Evolutionary conservation across 2,113 vertebrate genomes (phyloP).

Genomic region (Phocoena phocoena): DNA sequence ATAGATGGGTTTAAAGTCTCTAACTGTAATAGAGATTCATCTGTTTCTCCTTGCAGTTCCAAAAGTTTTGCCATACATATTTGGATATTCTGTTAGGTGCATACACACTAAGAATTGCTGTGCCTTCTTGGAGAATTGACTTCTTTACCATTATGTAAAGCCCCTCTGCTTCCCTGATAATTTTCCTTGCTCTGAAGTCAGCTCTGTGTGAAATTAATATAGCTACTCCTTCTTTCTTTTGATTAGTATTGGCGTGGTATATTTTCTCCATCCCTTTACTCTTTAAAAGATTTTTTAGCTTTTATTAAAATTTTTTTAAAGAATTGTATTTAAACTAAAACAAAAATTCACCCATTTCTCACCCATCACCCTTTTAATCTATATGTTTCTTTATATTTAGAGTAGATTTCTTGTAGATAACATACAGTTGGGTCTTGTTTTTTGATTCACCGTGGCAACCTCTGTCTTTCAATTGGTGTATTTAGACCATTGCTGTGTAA

Average conservation of each 20-base stretch:
- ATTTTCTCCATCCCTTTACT: not conserved
- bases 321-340: not conserved
- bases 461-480: not conserved
- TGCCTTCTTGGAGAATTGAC: not conserved
- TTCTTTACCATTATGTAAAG: not conserved
- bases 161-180: not conserved
- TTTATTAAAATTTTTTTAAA: not conserved
- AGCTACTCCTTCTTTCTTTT: not conserved
- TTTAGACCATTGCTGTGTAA: not conserved
- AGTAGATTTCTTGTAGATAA: not conserved
- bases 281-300: not conserved
- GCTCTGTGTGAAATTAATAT: not conserved
- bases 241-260: not conserved
- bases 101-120: not conserved
- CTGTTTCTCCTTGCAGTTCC: not conserved
- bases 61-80: not conserved
- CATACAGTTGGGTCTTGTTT: not conserved
- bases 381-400: not conserved
- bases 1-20: not conserved
- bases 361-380: not conserved
- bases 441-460: not conserved
- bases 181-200: not conserved
- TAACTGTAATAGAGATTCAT: not conserved
- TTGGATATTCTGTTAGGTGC: not conserved
- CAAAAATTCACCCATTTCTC: not conserved